These are phyloP conservation scores for Drosophila busckii DNA, from an alignment of 1,140 invertebrate species.

Conservation along the genomic window DNA sequence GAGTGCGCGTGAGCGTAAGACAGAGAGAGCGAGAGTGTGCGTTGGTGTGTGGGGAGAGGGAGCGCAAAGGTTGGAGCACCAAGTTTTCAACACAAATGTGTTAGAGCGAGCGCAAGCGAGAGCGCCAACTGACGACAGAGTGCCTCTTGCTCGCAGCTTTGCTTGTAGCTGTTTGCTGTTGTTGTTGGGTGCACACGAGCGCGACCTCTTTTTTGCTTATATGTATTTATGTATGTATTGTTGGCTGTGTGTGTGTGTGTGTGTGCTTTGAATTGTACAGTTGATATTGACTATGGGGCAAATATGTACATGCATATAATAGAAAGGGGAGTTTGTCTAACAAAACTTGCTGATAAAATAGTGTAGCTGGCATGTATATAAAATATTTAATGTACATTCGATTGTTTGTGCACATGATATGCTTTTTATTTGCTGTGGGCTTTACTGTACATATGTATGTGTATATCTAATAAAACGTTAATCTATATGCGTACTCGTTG, in stretches of 20 bases:
- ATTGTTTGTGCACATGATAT: too few relatives aligned
- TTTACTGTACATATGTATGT: too few relatives aligned
- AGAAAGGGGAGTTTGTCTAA: too few relatives aligned
- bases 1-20: constrained; percentile 29
- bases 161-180: constrained; percentile 26
- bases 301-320: too few relatives aligned
- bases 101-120: constrained; percentile 72
- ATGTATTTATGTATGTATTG: constrained; percentile 2
- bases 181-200: constrained; percentile 68
- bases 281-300: constrained; percentile 41
- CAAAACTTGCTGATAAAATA: too few relatives aligned
- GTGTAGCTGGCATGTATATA: too few relatives aligned
- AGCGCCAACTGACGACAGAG: constrained; percentile 49
- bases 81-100: constrained; percentile 56
- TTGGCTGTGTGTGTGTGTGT: constrained; percentile 3
- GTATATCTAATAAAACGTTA: too few relatives aligned
- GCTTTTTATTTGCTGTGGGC: too few relatives aligned
- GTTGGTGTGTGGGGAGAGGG: background rate
- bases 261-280: constrained; percentile 45
- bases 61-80: constrained; percentile 52
- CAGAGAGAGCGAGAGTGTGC: constrained; percentile 38
- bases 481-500: too few relatives aligned
- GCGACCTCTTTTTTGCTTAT: constrained; percentile 63
- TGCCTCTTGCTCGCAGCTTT: constrained; percentile 35
- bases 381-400: too few relatives aligned